phyloP scores from a whole-genome alignment of 2,888 invertebrate species.

The Panorpa germanica region DNA sequence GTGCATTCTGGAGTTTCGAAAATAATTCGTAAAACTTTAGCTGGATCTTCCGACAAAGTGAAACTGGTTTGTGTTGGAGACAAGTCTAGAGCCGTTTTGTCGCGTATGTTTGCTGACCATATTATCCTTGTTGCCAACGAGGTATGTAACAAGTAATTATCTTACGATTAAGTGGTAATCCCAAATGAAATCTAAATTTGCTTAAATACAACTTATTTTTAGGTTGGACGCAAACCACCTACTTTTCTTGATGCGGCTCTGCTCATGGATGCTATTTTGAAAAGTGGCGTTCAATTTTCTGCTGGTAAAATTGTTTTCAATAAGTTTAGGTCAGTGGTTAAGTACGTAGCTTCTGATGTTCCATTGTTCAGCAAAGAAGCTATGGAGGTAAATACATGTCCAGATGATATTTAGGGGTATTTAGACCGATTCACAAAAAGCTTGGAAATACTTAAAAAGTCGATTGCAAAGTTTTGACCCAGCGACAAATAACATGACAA shows the following conservation, averaged over 20 bases:
- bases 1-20: constrained; percentile 48
- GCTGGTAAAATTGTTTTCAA: constrained; percentile 51
- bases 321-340: constrained; percentile 44
- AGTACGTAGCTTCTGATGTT: constrained; percentile 38
- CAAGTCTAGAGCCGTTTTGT: constrained; percentile 42
- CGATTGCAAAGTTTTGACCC: constrained; percentile 1
- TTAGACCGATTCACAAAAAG: too few relatives aligned
- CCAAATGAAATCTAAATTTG: too few relatives aligned
- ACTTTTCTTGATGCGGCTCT: constrained; percentile 43
- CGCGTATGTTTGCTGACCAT: constrained; percentile 24
- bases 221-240: constrained; percentile 50
- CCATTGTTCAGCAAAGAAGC: constrained; percentile 37
- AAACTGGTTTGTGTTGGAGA: constrained; percentile 52
- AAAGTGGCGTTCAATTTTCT: constrained; percentile 34
- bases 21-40: constrained; percentile 30
- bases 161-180: too few relatives aligned
- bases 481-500: background rate
- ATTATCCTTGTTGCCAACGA: constrained; percentile 42
- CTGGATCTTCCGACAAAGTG: constrained; percentile 23
- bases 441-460: too few relatives aligned
- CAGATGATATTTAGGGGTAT: too few relatives aligned
- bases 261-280: constrained; percentile 40
- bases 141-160: constrained; percentile 22
- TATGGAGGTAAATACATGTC: too few relatives aligned
- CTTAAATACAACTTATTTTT: constrained; percentile 1